Evolutionary conservation across 2,888 invertebrate species (phyloP), one percentile per base, ranked within the genome.

Genomic region (Drosophila ustulata): DNA sequence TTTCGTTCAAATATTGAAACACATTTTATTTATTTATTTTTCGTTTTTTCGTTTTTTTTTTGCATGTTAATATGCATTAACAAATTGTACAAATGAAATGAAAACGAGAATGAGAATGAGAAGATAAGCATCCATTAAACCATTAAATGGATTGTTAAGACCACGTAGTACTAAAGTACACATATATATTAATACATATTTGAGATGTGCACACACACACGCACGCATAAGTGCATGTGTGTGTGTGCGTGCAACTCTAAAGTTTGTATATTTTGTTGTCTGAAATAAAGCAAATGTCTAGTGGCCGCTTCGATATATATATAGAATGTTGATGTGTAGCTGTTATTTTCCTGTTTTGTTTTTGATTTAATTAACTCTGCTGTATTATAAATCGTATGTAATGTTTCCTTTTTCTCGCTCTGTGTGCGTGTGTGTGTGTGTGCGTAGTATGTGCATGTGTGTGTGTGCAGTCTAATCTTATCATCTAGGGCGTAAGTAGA

Each of bases 401-500:
- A 53, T 53, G 52, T 53, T 41, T 41, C 28, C 28, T 37, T 43
- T n/a, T 18, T 18, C 18, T 18, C 18, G 18, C 18, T 18, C 18
- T 18, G 4, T 18, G 23, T 37, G 25, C 11, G n/a, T 4, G 18
- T 61, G 30, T 41, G 30, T 30, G 30, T 50, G 25, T 39, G n/a
- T 41, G 13, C 6, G n/a, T 5, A 4, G 28, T 49, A 8, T 50
- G 23, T 34, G 51, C 8, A 28, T 43, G 32, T 34, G 32, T 41
- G 30, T 25, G n/a, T 46, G 23, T 28, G 23, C 39, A 51, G 26
- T 52, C 41, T 41, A 26, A 52, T 52, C 41, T 52, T 52, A 41
- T 52, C 39, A 71, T 71, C 66, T 61, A 52, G 61, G 13, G 37
- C 39, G 53, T 37, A 65, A 51, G 58, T 58, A 32, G 70, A 58